phyloP scores from a whole-genome alignment of 2,888 invertebrate genomes.

The Zygogramma bicolorata region DNA sequence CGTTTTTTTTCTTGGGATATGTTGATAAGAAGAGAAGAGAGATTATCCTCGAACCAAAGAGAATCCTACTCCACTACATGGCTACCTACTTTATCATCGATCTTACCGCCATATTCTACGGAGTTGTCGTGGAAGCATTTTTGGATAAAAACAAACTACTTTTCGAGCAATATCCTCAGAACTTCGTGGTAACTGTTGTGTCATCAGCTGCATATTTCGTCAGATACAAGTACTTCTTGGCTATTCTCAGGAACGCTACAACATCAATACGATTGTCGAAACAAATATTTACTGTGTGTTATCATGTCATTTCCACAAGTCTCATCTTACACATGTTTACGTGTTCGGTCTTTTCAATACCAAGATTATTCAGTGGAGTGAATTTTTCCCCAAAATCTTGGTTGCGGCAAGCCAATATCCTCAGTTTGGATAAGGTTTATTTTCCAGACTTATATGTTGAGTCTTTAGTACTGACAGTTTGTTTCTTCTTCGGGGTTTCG shows the following conservation, averaged over 20 bases:
- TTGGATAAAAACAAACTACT: not conserved
- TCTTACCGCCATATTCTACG: slow-evolving; percentile 14
- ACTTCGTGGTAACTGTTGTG: not conserved
- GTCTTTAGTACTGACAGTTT: no score
- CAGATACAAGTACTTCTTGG: not conserved
- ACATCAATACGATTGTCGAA: not conserved
- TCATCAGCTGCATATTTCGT: slow-evolving; percentile 8
- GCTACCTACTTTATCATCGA: slow-evolving; percentile 45
- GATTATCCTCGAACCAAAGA: slow-evolving; percentile 39
- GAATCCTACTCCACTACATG: slow-evolving; percentile 38
- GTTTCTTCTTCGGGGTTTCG: no score
- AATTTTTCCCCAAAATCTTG: slow-evolving; percentile 32
- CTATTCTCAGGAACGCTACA: not conserved
- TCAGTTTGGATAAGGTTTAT: not conserved
- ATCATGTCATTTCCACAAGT: not conserved
- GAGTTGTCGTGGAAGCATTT: not conserved
- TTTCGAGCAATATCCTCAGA: not conserved
- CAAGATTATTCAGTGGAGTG: not conserved
- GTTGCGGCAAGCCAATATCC: slow-evolving; percentile 22
- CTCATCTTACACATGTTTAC: slow-evolving; percentile 18
- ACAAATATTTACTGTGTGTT: not conserved
- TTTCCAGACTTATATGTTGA: slow-evolving; percentile 28
- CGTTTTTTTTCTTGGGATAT: slow-evolving; percentile 44
- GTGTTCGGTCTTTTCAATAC: not conserved
- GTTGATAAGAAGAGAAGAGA: slow-evolving; percentile 35